Evolutionary conservation across 2,888 invertebrate genomes (phyloP).

Genomic region (Smittia aterrima): DNA sequence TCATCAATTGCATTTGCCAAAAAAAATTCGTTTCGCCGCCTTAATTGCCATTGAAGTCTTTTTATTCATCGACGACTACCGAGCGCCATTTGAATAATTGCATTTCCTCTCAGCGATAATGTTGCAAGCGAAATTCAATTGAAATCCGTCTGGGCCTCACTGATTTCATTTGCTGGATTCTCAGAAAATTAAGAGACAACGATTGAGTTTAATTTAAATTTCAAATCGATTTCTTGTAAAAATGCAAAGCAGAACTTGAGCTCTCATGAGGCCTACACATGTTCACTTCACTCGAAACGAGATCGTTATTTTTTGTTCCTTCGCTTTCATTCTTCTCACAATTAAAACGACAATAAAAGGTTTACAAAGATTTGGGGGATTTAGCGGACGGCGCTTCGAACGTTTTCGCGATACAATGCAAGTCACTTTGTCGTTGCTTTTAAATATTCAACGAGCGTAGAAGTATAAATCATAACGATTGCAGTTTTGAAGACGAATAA

Average conservation of each 20-base stretch:
- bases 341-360: conserved; percentile 9
- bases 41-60: conserved; percentile 40
- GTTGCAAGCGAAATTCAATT: conserved; percentile 2
- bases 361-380: background rate
- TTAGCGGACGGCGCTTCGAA: background rate
- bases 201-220: conserved; percentile 20
- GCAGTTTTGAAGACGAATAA: background rate
- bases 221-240: conserved; percentile 17
- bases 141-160: conserved; percentile 9
- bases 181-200: conserved; percentile 23
- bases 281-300: background rate
- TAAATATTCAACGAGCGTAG: background rate
- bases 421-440: background rate
- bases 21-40: conserved; percentile 23
- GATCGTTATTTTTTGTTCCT: conserved; percentile 14
- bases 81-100: conserved; percentile 26
- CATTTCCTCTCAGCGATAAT: conserved; percentile 16
- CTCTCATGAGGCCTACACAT: background rate
- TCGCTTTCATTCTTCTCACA: background rate
- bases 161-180: background rate
- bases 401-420: background rate
- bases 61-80: background rate
- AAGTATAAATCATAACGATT: background rate
- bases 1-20: background rate
- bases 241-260: background rate